Evolutionary conservation across 1,140 invertebrate genomes (phyloP).

Genomic region (Goniozus legneri): DNA sequence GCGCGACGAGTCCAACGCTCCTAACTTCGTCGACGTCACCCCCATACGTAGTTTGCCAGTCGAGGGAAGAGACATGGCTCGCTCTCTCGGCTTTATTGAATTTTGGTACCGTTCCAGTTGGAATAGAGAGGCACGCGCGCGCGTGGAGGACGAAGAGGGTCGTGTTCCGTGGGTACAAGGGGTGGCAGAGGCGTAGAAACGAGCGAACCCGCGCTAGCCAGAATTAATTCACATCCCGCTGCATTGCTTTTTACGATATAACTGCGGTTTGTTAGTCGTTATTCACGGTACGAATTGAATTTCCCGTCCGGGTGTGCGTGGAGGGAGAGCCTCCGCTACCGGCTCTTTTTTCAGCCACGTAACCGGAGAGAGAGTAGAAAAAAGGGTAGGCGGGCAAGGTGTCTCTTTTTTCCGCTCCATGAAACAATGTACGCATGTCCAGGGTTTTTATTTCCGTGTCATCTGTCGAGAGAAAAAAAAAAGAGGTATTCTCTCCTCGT

Average conservation of each 20-base stretch:
- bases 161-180: too few species aligned
- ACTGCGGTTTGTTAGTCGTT: conserved; percentile 56
- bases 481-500: too few species aligned
- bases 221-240: conserved; percentile 53
- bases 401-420: too few species aligned
- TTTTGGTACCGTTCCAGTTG: conserved; percentile 51
- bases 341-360: too few species aligned
- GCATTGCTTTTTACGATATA: conserved; percentile 55
- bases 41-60: conserved; percentile 23
- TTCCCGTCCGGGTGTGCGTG: conserved; percentile 20
- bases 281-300: conserved; percentile 52
- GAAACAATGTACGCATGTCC: too few species aligned
- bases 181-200: too few species aligned
- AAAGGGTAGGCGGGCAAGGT: too few species aligned
- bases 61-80: conserved; percentile 32
- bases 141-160: too few species aligned
- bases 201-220: conserved; percentile 41
- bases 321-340: conserved; percentile 16
- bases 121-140: conserved; percentile 4
- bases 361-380: too few species aligned
- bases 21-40: conserved; percentile 19
- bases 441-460: too few species aligned
- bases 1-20: conserved; percentile 28
- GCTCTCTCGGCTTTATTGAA: conserved; percentile 52
- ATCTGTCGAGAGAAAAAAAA: too few species aligned